A percentile compares a stretch with the other conserved stretches of the same genome.
Conservation (phyloP, 2,797 vertebrate genomes). For the Cynodonichthys magdalenae region DNA sequence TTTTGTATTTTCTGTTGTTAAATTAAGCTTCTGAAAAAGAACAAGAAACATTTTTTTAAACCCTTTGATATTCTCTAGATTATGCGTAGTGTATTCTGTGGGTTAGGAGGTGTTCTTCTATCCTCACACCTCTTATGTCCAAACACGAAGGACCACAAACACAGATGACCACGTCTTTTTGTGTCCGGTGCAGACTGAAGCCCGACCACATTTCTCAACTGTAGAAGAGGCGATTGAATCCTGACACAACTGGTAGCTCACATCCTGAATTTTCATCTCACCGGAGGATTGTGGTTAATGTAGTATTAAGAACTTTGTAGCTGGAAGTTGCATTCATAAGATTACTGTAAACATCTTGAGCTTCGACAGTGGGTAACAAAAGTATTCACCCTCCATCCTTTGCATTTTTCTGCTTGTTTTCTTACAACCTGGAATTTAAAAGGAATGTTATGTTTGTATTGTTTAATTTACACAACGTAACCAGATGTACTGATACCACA, state of each 20-base stretch:
- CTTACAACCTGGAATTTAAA: too few species aligned
- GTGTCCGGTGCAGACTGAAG: not conserved
- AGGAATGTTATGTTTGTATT: too few species aligned
- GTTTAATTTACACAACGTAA: too few species aligned
- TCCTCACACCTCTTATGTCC: conserved; percentile 5
- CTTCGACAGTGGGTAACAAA: too few species aligned
- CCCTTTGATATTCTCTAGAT: conserved; percentile 35
- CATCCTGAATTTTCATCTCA: too few species aligned
- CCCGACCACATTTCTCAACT: too few species aligned
- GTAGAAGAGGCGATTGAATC: too few species aligned
- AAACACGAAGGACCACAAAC: conserved; percentile 31
- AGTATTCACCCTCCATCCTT: too few species aligned
- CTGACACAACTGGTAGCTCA: too few species aligned
- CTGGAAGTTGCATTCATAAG: conserved; percentile 33
- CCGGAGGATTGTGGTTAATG: too few species aligned
- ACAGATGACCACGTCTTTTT: not conserved
- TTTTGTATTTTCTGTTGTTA: conserved; percentile 12
- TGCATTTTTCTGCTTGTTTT: too few species aligned
- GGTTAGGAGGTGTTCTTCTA: conserved; percentile 18
- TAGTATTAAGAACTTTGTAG: conserved; percentile 33
- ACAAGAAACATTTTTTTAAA: not conserved
- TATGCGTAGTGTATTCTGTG: conserved; percentile 56
- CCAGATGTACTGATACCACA: too few species aligned
- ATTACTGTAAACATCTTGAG: conserved; percentile 5
- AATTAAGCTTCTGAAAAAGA: conserved; percentile 9